Evolutionary conservation across 2,113 vertebrate genomes (phyloP).

Genomic region (Chunga burmeisteri): DNA sequence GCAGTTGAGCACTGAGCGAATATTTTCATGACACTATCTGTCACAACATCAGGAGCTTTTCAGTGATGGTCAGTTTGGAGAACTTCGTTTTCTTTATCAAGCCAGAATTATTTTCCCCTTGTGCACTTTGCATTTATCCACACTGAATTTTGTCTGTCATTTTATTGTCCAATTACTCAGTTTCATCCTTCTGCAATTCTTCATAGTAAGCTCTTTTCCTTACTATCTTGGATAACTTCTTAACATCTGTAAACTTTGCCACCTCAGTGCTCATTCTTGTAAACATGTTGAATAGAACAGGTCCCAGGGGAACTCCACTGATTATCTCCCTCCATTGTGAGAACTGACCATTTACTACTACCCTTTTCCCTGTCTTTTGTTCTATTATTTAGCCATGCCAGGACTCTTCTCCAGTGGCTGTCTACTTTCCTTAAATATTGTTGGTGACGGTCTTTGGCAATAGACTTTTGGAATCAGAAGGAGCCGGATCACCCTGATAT

Average conservation of each 20-base stretch:
- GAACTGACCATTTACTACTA: background rate
- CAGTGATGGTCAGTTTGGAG: background rate
- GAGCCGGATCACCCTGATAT: background rate
- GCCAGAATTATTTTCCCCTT: background rate
- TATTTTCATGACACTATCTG: background rate
- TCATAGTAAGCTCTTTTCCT: background rate
- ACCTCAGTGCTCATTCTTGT: background rate
- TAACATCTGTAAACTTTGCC: background rate
- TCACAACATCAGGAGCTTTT: background rate
- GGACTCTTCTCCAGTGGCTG: background rate
- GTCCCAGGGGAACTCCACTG: background rate
- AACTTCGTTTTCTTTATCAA: background rate
- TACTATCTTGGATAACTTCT: background rate
- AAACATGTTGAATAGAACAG: background rate
- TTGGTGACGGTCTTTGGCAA: background rate
- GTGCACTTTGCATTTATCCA: background rate
- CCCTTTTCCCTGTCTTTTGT: background rate
- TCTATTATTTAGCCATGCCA: background rate
- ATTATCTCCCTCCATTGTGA: background rate
- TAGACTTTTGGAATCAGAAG: background rate
- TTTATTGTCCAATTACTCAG: background rate
- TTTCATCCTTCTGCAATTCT: background rate
- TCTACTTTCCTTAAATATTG: background rate
- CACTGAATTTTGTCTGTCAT: background rate
- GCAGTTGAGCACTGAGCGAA: background rate